Percentiles rank a stretch among this genome's conserved stretches.
These are phyloP conservation scores for Oasisia sp. DNA, from an alignment of 2,888 invertebrate genomes.

Conservation along the genomic window DNA sequence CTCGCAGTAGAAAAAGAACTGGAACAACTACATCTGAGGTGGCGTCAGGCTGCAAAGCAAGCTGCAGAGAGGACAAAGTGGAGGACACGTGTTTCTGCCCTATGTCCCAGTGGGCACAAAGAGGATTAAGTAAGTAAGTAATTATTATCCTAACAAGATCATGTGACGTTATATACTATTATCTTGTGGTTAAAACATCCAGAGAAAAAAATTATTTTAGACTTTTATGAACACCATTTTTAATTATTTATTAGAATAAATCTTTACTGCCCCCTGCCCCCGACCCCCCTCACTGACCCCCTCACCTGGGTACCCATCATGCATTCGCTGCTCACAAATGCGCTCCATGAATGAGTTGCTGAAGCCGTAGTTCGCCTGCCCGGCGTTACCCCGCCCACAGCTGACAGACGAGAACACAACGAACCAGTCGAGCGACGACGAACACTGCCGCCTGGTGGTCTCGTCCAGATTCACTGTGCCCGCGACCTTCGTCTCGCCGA, in stretches of 20 bases:
- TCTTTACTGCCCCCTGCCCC: not conserved
- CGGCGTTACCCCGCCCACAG: conserved; percentile 95
- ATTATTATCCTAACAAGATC: too few species aligned
- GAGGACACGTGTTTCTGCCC: too few species aligned
- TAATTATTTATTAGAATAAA: not conserved
- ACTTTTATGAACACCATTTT: not conserved
- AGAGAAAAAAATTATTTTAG: not conserved
- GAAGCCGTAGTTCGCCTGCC: conserved; percentile 95
- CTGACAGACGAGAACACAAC: conserved; percentile 96
- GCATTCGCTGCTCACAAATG: conserved; percentile 85
- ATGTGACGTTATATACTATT: too few species aligned
- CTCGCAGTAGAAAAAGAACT: too few species aligned
- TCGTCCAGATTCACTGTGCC: conserved; percentile 85
- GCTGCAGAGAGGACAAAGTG: too few species aligned
- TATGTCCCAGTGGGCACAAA: too few species aligned
- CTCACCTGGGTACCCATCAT: conserved; percentile 72
- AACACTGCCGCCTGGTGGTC: conserved; percentile 81
- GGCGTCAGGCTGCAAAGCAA: too few species aligned
- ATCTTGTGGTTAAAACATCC: too few species aligned
- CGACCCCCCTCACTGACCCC: conserved; percentile 21
- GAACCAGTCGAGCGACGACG: conserved; percentile 83
- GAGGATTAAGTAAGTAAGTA: too few species aligned
- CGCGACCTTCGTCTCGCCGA: conserved; percentile 85
- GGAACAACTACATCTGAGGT: too few species aligned
- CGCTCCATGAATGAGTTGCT: conserved; percentile 99